Evolutionary conservation across 2,888 invertebrate species (phyloP), one percentile per base, ranked within the genome.

Genomic region (Agonopterix arenella): DNA sequence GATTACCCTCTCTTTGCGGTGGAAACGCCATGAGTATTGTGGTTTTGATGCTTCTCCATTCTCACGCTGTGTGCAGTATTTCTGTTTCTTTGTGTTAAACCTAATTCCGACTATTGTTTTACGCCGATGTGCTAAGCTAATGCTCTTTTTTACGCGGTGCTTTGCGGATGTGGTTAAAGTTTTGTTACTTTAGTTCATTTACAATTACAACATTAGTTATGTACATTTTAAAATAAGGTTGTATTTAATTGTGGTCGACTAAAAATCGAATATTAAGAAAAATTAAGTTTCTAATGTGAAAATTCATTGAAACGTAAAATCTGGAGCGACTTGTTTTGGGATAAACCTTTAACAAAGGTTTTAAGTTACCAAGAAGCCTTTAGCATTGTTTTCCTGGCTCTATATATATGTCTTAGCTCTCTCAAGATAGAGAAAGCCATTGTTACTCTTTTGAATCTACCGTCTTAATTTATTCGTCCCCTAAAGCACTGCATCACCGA

Each of bases 401-500:
- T 28, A 28, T 28, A 28, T 28, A 28, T 28, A 28, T 28, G 28
- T 28, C 28, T 28, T 7, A 28, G 28, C 28, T 28, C 28, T 28
- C 28, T 28, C 28, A 5, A 5, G 28, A 28, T 28, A 28, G 28
- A 28, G 28, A 28, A 28, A 28, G 28, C 28, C 78, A 70, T 73
- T 76, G 69, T 74, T 10, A 28, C 75, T 70, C 73, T 73, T 73
- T 73, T 68, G 74, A 65, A 66, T 64, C 62, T 66, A 70, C 68
- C 69, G 74, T 75, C 70, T 73, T 84, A 86, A 88, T 89, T 86
- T 89, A 89, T 89, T 84, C 84, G 75, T 79, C 76, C 78, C 82
- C 80, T 70, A 81, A 84, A 86, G 84, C 85, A 79, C 80, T 88
- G 86, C 88, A 88, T 86, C 89, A 86, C 82, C 70, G 76, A 80